These are phyloP conservation scores for Drosophila sordidula DNA, from an alignment of 2,888 invertebrate genomes.

Conservation along the genomic window DNA sequence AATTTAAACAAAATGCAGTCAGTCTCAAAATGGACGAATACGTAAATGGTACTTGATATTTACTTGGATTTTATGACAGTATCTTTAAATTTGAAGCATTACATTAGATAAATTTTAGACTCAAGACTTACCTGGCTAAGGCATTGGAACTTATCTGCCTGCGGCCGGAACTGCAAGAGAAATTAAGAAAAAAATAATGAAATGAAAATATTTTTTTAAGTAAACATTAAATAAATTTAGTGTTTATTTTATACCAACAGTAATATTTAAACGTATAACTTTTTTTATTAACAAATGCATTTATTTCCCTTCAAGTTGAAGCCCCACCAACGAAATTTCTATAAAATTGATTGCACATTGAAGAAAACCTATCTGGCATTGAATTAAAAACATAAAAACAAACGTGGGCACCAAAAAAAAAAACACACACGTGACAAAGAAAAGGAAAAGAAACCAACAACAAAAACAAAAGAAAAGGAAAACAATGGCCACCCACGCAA, in stretches of 20 bases:
- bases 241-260: background rate
- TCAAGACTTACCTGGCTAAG: constrained; percentile 90
- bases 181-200: constrained; percentile 13
- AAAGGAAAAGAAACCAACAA: constrained; percentile 28
- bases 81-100: background rate
- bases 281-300: background rate
- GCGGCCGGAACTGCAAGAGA: constrained; percentile 90
- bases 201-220: constrained; percentile 1
- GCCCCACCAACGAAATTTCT: constrained; percentile 36
- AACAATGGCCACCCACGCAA: constrained; percentile 64
- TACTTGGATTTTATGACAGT: background rate
- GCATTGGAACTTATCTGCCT: constrained; percentile 94
- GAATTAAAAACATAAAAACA: constrained; percentile 18
- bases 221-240: background rate
- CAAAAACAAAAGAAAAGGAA: constrained; percentile 31
- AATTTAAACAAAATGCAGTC: background rate
- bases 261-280: background rate
- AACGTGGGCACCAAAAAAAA: constrained; percentile 33
- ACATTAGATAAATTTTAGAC: background rate
- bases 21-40: background rate
- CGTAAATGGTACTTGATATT: background rate
- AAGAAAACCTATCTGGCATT: constrained; percentile 10
- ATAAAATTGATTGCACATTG: constrained; percentile 47
- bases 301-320: constrained; percentile 21
- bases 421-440: constrained; percentile 67